Percentiles rank a stretch among this genome's conserved stretches.
Conservation (phyloP, 2,797 vertebrate genomes). For the Ara ararauna region DNA sequence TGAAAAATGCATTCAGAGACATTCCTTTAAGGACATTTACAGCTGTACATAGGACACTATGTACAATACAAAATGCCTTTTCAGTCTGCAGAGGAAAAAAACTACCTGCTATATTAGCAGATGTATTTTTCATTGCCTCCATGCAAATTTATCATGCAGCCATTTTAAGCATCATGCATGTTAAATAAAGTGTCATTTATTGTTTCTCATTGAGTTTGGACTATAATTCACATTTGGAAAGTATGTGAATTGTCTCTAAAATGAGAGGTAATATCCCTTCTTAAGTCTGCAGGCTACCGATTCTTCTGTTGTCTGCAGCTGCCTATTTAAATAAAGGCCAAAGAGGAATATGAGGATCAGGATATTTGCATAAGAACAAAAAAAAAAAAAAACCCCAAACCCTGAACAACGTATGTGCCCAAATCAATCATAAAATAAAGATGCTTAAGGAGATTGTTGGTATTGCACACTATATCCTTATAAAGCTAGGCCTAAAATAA, state of each 20-base stretch:
- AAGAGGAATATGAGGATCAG: neutral
- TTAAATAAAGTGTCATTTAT: neutral
- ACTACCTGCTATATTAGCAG: neutral
- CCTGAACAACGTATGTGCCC: neutral
- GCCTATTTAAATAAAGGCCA: neutral
- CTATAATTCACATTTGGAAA: neutral
- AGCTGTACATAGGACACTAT: neutral
- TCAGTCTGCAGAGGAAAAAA: neutral
- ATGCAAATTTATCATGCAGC: neutral
- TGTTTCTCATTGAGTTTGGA: neutral
- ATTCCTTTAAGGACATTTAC: neutral
- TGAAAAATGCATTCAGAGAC: neutral
- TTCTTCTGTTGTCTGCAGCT: neutral
- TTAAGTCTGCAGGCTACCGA: neutral
- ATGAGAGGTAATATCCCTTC: neutral
- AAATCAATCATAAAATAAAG: neutral
- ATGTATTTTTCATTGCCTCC: neutral
- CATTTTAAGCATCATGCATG: neutral
- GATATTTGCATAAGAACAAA: neutral
- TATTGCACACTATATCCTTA: neutral
- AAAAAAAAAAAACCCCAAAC: neutral
- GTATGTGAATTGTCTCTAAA: neutral
- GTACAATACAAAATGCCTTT: neutral
- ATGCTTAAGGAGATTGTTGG: neutral
- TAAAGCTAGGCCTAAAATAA: neutral